phyloP scores from a whole-genome alignment of 2,888 invertebrate genomes.

The Seira musarum region DNA sequence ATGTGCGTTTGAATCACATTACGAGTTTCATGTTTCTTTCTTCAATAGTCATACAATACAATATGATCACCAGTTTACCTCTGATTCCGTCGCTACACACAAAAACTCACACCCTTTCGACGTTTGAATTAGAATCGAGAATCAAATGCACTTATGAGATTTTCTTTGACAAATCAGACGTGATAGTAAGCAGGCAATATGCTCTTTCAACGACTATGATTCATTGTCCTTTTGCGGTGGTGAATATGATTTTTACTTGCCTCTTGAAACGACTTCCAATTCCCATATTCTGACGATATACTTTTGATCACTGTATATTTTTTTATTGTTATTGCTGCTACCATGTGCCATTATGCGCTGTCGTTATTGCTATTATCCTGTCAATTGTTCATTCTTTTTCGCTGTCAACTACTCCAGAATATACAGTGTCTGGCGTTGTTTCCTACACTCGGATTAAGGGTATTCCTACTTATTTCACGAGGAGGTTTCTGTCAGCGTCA shows the following conservation, averaged over 20 bases:
- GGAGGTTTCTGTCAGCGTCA: not conserved
- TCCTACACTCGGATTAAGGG: not conserved
- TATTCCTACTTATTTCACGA: not conserved
- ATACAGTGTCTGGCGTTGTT: not conserved
- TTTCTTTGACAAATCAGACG: conserved; percentile 10
- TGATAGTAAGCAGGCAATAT: not conserved
- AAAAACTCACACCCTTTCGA: no score
- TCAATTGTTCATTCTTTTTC: conserved; percentile 4
- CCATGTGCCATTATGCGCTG: not conserved
- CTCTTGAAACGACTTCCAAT: not conserved
- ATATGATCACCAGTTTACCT: no score
- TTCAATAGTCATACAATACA: no score
- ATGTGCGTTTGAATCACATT: no score
- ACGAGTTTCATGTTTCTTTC: no score
- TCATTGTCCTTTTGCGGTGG: conserved; percentile 11
- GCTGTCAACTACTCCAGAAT: not conserved
- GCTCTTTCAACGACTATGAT: not conserved
- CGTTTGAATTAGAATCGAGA: no score
- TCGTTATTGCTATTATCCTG: conserved; percentile 19
- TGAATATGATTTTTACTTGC: not conserved
- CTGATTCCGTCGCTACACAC: no score
- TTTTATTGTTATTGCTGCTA: conserved; percentile 14
- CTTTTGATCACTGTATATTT: conserved; percentile 14
- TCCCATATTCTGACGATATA: not conserved
- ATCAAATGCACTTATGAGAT: not conserved